phyloP scores from a whole-genome alignment of 2,113 vertebrate genomes.

The Pterocles orientalis region DNA sequence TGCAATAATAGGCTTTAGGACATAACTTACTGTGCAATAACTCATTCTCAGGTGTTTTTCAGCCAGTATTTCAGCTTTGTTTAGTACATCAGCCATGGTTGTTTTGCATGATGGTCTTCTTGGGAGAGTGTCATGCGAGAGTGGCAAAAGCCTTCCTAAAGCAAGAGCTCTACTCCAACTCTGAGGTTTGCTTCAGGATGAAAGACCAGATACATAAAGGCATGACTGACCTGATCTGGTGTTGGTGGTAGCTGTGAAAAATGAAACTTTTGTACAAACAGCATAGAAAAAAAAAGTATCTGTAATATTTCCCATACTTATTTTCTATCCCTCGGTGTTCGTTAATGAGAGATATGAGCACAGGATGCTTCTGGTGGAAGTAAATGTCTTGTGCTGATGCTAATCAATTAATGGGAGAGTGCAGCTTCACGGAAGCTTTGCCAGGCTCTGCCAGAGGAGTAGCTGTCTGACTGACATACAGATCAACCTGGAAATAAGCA shows the following conservation, averaged over 20 bases:
- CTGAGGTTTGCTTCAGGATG: neutral
- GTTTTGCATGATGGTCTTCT: no score
- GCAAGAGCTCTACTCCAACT: neutral
- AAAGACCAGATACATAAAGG: rapidly evolving
- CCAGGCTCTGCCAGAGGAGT: neutral
- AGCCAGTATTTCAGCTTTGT: neutral
- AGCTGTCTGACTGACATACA: constrained; percentile 5
- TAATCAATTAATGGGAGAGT: constrained; percentile 41
- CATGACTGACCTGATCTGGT: neutral
- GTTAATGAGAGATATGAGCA: constrained; percentile 1
- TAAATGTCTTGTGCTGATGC: neutral
- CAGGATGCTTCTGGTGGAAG: neutral
- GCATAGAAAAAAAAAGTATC: rapidly evolving
- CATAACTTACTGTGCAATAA: neutral
- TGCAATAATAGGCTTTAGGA: neutral
- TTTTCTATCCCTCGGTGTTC: neutral
- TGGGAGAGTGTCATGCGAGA: neutral
- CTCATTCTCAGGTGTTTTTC: neutral
- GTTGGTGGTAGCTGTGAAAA: neutral
- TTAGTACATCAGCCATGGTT: neutral
- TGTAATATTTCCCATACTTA: neutral
- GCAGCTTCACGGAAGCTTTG: neutral
- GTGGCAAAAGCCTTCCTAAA: neutral
- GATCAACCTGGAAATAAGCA: neutral
- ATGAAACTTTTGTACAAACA: neutral